These are phyloP conservation scores for Vespertilio murinus DNA, from an alignment of 2,797 vertebrate species.

Conservation along the genomic window DNA sequence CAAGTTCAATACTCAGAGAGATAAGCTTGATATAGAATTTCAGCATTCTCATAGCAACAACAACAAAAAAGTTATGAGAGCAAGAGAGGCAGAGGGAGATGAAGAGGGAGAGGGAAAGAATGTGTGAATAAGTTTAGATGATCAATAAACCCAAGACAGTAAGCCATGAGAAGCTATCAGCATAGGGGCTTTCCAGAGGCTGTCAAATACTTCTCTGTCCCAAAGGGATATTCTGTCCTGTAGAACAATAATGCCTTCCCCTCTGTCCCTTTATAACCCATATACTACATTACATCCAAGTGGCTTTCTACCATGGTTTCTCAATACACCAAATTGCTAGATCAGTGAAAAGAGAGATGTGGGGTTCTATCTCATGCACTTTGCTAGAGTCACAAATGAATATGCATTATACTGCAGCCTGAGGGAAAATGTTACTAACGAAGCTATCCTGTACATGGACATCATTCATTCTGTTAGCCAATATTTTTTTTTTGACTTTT, in stretches of 20 bases:
- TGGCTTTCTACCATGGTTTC: neutral
- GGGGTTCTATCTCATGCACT: neutral
- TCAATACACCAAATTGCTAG: neutral
- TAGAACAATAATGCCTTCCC: neutral
- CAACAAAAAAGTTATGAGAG: neutral
- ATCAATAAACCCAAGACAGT: neutral
- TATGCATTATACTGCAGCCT: neutral
- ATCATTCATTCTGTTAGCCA: neutral
- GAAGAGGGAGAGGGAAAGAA: neutral
- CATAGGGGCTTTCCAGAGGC: neutral
- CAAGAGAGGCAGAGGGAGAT: neutral
- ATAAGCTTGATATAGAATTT: neutral
- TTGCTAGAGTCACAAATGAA: neutral
- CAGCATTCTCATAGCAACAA: neutral
- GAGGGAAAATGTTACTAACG: neutral
- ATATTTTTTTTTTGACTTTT: neutral
- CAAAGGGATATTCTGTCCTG: neutral
- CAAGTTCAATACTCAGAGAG: neutral
- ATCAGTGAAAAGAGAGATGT: neutral
- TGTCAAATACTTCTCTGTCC: neutral
- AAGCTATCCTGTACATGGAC: neutral
- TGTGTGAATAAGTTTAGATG: neutral
- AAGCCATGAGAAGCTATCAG: neutral
- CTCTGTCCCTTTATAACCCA: neutral
- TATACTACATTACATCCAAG: neutral